A percentile compares a stretch with the other conserved stretches of the same genome.
These are phyloP conservation scores for Stenopsyche tienmushanensis DNA, from an alignment of 1,140 invertebrate genomes.

Conservation along the genomic window DNA sequence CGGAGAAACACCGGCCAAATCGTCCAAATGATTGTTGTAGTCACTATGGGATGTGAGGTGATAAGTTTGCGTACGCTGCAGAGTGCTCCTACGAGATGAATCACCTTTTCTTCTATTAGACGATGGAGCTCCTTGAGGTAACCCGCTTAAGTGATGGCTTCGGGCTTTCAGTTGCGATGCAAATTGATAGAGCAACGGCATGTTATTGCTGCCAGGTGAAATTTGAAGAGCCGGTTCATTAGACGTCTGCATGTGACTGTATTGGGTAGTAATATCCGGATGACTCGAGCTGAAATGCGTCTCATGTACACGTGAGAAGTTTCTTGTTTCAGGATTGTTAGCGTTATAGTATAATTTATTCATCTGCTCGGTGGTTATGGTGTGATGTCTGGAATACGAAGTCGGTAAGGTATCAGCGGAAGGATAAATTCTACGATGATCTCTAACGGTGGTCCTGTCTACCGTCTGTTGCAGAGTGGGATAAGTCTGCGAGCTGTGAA, in stretches of 20 bases:
- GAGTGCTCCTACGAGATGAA: conserved; percentile 47
- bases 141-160: conserved; percentile 50
- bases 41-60: conserved; percentile 55
- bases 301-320: conserved; percentile 50
- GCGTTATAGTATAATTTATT: conserved; percentile 52
- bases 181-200: conserved; percentile 53
- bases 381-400: conserved; percentile 48
- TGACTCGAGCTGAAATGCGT: conserved; percentile 57
- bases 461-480: conserved; percentile 49
- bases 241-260: conserved; percentile 45
- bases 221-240: conserved; percentile 40
- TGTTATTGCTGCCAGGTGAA: conserved; percentile 45
- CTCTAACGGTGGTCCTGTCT: no score
- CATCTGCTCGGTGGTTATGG: conserved; percentile 51
- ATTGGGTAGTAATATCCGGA: conserved; percentile 53
- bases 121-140: conserved; percentile 48
- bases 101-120: conserved; percentile 45
- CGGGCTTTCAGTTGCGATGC: conserved; percentile 54
- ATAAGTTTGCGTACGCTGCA: conserved; percentile 54
- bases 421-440: not conserved
- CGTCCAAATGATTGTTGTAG: conserved; percentile 49
- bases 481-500: conserved; percentile 49
- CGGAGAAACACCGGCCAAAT: not conserved
- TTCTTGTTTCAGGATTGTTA: conserved; percentile 46
- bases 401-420: conserved; percentile 43